Base-by-base conservation (phyloP, 2,113 vertebrate genomes). In the Pao palembangensis region DNA sequence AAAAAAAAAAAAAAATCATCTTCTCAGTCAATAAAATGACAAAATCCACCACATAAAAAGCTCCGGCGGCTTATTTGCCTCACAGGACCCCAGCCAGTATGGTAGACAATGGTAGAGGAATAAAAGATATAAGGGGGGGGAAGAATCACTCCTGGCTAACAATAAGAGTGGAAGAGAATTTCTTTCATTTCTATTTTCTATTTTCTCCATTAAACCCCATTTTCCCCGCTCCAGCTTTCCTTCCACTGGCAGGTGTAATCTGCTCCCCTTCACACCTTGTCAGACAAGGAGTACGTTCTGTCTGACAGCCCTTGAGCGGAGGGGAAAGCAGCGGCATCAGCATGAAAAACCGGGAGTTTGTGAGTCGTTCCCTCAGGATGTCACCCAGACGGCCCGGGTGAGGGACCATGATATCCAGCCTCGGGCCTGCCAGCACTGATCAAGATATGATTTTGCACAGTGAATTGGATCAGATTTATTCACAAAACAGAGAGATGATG, bases 221-320 rank as follows among this genome's bases (percentile, higher is more conserved):
- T 67, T 58, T 28, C 16, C 15, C 14, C 71, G 75, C 71, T 69
- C 56, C 44, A 61, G 61, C 73, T 43, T 64, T 71, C 71, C 68
- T 78, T 76, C 71, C 78, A 61, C 80, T 80, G 83, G 79, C 85
- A 85, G 87, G 74, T 85, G 81, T 84, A 88, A 88, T 86, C 85
- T 86, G 87, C 78, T 82, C 64, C 67, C 74, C 80, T 84, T 87
- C 85, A 78, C 81, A 85, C 82, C 76, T 86, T 67, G 81, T 86
- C 81, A 82, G 64, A 46, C 49, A 69, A 79, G 51, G 69, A 75
- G 65, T 69, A 56, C 43, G 67, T 62, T 80, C 51, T 14, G 59
- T 15, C 55, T 66, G 70, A 81, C 55, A 69, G 60, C 76, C 78
- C 75, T 63, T 23, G 58, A 59, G 76, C 74, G 75, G 20, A 67